A percentile compares a stretch with the other conserved stretches of the same genome.
These are phyloP conservation scores for Ataeniobius toweri DNA, from an alignment of 2,797 vertebrate species.

Conservation along the genomic window DNA sequence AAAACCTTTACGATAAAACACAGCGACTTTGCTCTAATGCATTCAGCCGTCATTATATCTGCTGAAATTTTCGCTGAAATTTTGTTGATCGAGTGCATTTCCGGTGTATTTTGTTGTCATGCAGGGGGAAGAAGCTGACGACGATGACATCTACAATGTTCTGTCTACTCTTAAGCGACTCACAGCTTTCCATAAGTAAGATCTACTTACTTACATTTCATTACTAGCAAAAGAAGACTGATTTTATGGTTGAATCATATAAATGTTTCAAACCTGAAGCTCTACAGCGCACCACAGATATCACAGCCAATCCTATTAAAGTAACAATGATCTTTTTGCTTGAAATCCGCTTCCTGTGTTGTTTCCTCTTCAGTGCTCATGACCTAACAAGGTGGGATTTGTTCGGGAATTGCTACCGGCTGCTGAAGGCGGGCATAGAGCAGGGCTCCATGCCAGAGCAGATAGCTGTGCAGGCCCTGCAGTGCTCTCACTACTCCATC, in stretches of 20 bases:
- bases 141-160: conserved; percentile 98
- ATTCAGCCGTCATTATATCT: neutral
- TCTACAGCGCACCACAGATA: neutral
- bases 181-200: conserved; percentile 98
- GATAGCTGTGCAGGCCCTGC: conserved; percentile 97
- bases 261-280: neutral
- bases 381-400: conserved; percentile 98
- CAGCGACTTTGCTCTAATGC: neutral
- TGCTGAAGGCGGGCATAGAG: conserved; percentile 97
- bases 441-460: conserved; percentile 99
- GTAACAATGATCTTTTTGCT: neutral
- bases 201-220: neutral
- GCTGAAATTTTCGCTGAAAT: neutral
- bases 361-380: conserved; percentile 84
- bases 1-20: neutral
- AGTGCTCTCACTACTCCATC: conserved; percentile 99
- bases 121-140: conserved; percentile 97
- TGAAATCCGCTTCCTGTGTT: neutral
- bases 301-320: neutral
- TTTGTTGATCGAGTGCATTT: neutral
- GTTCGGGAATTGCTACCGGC: conserved; percentile 97
- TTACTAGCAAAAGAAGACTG: neutral
- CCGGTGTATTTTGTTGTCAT: conserved; percentile 34
- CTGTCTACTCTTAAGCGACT: conserved; percentile 95
- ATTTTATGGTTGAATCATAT: neutral